Conservation (phyloP, 1,140 invertebrate species). For the Drosophila teissieri region DNA sequence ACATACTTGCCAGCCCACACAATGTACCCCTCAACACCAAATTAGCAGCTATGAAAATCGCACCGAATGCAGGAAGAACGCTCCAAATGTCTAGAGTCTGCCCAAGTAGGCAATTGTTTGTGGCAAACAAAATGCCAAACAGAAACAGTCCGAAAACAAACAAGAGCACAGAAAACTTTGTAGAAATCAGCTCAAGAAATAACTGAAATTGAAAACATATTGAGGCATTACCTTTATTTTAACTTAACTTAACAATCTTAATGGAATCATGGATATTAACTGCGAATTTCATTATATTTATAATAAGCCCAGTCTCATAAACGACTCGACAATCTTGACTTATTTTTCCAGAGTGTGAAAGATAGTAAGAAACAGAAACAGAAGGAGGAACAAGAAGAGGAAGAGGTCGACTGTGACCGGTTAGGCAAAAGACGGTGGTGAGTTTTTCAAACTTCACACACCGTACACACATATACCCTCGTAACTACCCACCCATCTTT, state of each 20-base stretch:
- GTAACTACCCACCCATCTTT: constrained; percentile 12
- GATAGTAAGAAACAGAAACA: not conserved
- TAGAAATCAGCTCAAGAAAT: not conserved
- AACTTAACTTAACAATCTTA: too few species aligned
- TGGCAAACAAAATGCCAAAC: constrained; percentile 61
- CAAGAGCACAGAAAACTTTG: not conserved
- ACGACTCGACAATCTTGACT: too few species aligned
- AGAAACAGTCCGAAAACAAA: constrained; percentile 29
- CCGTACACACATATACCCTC: constrained; percentile 6
- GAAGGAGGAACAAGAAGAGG: too few species aligned
- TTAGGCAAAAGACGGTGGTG: constrained; percentile 37
- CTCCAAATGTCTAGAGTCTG: constrained; percentile 54
- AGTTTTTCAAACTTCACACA: constrained; percentile 46
- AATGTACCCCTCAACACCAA: not conserved
- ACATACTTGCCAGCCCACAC: not conserved
- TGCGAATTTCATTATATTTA: too few species aligned
- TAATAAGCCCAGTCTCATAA: too few species aligned
- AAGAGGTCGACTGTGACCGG: constrained; percentile 12
- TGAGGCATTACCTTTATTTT: too few species aligned
- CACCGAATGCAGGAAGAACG: constrained; percentile 12
- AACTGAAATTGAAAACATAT: too few species aligned
- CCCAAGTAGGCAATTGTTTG: constrained; percentile 68
- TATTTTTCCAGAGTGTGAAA: constrained; percentile 4
- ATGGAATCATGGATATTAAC: too few species aligned
- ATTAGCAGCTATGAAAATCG: not conserved